Conservation (phyloP, 1,140 invertebrate species). For the Alviniconcha marisindica region DNA sequence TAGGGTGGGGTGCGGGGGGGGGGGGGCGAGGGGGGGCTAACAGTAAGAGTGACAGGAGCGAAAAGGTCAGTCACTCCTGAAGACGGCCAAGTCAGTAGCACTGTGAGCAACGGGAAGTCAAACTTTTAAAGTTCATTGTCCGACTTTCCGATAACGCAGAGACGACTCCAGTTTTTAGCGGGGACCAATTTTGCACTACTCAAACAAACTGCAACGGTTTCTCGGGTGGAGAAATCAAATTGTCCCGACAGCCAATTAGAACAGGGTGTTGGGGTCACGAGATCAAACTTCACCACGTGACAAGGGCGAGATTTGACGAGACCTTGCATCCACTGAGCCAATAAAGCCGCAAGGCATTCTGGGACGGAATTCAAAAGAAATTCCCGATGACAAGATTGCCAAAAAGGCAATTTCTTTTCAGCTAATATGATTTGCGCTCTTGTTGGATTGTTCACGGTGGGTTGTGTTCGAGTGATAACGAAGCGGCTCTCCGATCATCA, state of each 20-base stretch:
- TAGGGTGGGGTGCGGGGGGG: too few relatives aligned
- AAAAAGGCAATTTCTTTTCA: slow-evolving; percentile 20
- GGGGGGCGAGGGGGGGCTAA: neutral
- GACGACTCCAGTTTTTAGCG: too few relatives aligned
- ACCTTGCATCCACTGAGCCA: slow-evolving; percentile 25
- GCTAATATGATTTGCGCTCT: slow-evolving; percentile 26
- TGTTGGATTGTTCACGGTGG: slow-evolving; percentile 13
- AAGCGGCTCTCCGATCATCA: neutral
- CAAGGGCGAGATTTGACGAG: slow-evolving; percentile 35
- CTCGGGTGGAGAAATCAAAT: neutral
- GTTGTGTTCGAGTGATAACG: too few relatives aligned
- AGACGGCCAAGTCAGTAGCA: neutral
- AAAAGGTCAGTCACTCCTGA: neutral
- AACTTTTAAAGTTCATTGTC: neutral
- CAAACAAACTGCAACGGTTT: too few relatives aligned
- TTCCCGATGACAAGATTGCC: slow-evolving; percentile 28
- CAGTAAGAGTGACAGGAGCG: neutral
- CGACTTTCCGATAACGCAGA: too few relatives aligned
- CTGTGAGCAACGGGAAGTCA: neutral
- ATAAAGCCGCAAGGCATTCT: slow-evolving; percentile 10
- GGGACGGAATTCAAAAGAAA: neutral
- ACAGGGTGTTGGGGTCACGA: slow-evolving; percentile 4
- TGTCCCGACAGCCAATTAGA: slow-evolving; percentile 27
- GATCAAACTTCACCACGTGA: slow-evolving; percentile 34
- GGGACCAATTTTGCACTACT: too few relatives aligned